Conservation (phyloP, 1,140 invertebrate species). For the Galendromus occidentalis region DNA sequence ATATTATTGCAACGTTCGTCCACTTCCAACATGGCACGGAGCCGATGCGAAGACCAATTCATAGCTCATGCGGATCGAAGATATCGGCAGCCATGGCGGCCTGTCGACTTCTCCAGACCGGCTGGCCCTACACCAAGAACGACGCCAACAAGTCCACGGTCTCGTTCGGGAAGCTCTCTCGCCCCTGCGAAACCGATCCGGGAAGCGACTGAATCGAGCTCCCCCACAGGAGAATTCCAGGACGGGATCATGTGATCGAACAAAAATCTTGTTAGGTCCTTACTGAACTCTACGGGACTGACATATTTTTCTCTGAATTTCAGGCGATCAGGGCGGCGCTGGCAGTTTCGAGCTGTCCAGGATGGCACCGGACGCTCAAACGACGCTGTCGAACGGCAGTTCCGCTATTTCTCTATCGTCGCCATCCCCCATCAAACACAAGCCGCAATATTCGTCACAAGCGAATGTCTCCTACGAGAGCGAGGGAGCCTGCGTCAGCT, state of each 20-base stretch:
- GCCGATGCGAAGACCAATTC: neutral
- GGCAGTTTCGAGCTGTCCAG: slow-evolving; percentile 6
- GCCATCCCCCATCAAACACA: slow-evolving; percentile 9
- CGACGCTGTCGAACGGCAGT: slow-evolving; percentile 8
- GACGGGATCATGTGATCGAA: no score
- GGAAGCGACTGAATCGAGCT: no score
- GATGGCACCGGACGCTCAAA: slow-evolving; percentile 6
- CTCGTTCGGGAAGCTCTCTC: no score
- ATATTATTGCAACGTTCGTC: slow-evolving; percentile 7
- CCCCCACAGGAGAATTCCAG: no score
- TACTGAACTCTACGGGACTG: no score
- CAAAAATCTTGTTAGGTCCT: no score
- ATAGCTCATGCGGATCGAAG: slow-evolving; percentile 9
- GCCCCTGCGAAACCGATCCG: no score
- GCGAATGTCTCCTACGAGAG: neutral
- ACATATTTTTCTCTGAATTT: no score
- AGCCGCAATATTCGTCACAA: neutral
- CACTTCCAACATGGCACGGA: neutral
- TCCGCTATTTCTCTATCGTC: neutral
- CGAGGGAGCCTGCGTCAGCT: slow-evolving; percentile 3
- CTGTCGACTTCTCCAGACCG: no score
- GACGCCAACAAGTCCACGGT: no score
- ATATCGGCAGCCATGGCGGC: neutral
- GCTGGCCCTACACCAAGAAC: no score
- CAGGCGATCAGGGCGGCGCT: neutral